Evolutionary conservation across 2,797 vertebrate species (phyloP).

Genomic region (Schizothorax lantsangensis): DNA sequence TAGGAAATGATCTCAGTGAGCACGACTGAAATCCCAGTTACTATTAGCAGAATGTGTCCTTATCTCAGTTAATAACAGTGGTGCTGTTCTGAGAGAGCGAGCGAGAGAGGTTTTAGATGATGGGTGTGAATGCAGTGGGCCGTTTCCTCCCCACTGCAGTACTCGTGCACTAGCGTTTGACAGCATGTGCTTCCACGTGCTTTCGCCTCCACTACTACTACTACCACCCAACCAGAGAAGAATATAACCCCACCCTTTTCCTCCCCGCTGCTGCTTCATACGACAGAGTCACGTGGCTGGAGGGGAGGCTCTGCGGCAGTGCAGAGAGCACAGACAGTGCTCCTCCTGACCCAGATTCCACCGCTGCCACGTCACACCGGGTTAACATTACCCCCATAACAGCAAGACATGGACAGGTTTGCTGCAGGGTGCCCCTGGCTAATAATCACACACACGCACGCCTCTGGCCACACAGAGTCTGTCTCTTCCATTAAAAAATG

Average conservation of each 20-base stretch:
- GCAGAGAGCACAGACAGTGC: constrained; percentile 56
- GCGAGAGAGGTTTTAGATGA: not conserved
- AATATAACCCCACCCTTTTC: constrained; percentile 12
- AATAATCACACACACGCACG: constrained; percentile 37
- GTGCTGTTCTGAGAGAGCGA: not conserved
- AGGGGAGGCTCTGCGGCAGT: constrained; percentile 16
- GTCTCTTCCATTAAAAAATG: not conserved
- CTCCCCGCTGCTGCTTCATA: not conserved
- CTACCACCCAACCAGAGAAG: constrained; percentile 52
- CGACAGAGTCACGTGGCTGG: constrained; percentile 16
- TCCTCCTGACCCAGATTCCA: constrained; percentile 79
- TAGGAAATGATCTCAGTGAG: not conserved
- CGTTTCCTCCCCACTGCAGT: constrained; percentile 32
- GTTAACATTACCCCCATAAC: constrained; percentile 70
- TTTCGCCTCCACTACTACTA: constrained; percentile 57
- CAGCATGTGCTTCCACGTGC: constrained; percentile 62
- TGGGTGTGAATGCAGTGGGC: constrained; percentile 33
- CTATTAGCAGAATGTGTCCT: constrained; percentile 8
- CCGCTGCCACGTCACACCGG: constrained; percentile 68
- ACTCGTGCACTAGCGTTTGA: constrained; percentile 28
- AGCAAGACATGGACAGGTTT: constrained; percentile 66
- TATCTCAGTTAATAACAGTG: constrained; percentile 17
- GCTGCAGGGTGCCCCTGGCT: constrained; percentile 60
- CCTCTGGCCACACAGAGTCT: not conserved
- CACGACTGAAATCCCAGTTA: not conserved